Percentiles rank a stretch among this genome's conserved stretches.
Evolutionary conservation across 2,797 vertebrate species (phyloP).

Genomic region (Glossophaga mutica): DNA sequence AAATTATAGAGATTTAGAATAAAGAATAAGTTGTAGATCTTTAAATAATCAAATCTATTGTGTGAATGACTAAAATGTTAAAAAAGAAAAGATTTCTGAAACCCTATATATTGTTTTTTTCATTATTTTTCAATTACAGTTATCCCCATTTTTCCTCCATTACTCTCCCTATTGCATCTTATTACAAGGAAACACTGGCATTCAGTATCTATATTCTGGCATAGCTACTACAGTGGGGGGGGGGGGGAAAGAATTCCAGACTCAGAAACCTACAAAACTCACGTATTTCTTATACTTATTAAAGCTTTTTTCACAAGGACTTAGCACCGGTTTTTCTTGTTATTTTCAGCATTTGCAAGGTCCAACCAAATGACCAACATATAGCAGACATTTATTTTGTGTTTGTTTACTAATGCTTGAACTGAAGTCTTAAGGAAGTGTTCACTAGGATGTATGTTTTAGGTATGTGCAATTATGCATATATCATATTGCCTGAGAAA

Average conservation of each 20-base stretch:
- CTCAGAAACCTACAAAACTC: neutral
- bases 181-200: neutral
- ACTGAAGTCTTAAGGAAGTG: neutral
- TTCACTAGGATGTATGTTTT: neutral
- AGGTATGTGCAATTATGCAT: neutral
- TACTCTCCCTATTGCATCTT: neutral
- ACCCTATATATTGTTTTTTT: neutral
- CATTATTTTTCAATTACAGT: no score
- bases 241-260: neutral
- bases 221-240: neutral
- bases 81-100: neutral
- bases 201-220: neutral
- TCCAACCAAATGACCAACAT: neutral
- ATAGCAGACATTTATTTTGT: neutral
- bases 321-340: neutral
- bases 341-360: neutral
- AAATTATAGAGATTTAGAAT: conserved; percentile 56
- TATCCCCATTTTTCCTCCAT: no score
- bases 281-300: neutral
- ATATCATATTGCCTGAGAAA: neutral
- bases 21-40: conserved; percentile 54
- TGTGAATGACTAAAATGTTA: conserved; percentile 52
- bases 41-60: conserved; percentile 54
- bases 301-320: neutral
- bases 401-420: neutral